Evolutionary conservation across 2,888 invertebrate genomes (phyloP).

Genomic region (Artemia sinica): DNA sequence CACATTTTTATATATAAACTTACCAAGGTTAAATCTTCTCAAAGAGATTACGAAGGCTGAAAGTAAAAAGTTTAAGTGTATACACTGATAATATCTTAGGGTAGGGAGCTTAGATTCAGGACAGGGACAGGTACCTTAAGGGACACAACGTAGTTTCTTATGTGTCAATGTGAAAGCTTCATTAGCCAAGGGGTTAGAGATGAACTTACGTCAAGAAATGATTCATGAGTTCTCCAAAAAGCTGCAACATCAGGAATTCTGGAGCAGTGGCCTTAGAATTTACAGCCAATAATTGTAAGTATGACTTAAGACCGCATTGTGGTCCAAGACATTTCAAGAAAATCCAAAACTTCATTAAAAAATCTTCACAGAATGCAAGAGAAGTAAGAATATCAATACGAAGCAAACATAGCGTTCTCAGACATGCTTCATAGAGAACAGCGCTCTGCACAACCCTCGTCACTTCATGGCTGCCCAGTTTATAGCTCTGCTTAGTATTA

Average conservation of each 20-base stretch:
- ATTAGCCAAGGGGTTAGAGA: background rate
- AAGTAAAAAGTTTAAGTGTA: too few relatives aligned
- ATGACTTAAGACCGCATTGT: slow-evolving; percentile 69
- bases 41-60: too few relatives aligned
- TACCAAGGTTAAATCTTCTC: too few relatives aligned
- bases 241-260: slow-evolving; percentile 76
- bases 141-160: too few relatives aligned
- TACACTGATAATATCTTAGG: too few relatives aligned
- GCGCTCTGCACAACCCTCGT: slow-evolving; percentile 69
- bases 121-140: too few relatives aligned
- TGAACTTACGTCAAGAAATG: slow-evolving; percentile 78
- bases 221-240: slow-evolving; percentile 86
- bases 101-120: too few relatives aligned
- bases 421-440: slow-evolving; percentile 74
- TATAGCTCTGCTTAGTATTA: slow-evolving; percentile 28
- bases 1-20: too few relatives aligned
- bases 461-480: slow-evolving; percentile 61
- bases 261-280: slow-evolving; percentile 64
- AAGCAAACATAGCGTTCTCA: slow-evolving; percentile 73
- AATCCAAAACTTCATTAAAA: slow-evolving; percentile 76
- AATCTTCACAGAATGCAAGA: slow-evolving; percentile 76
- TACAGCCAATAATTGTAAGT: slow-evolving; percentile 61
- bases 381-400: slow-evolving; percentile 83
- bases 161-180: too few relatives aligned
- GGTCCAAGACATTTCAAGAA: slow-evolving; percentile 74